Evolutionary conservation across 2,888 invertebrate genomes (phyloP), one percentile per base, ranked within the genome.

Genomic region (Xestobium rufovillosum): DNA sequence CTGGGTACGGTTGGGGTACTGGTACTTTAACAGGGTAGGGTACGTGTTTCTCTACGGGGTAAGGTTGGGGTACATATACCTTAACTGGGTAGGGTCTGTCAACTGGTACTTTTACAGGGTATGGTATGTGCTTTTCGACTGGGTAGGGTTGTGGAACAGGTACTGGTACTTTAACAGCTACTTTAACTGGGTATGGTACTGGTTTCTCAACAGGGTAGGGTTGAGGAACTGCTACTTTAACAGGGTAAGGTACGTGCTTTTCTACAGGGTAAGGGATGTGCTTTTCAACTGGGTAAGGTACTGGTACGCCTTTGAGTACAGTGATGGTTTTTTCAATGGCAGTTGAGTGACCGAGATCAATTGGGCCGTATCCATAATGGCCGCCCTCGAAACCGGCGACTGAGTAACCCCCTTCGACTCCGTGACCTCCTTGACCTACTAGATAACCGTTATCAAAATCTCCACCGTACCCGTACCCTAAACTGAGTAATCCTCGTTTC

Each of bases 381-480:
- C 53, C 54, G 31, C 55, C 43, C 26, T 41, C 29, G 31, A 51
- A 50, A n/a, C 50, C 52, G n/a, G n/a, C n/a, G 30, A 48, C 52
- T 14, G 53, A 45, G 15, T 52, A 68, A 13, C 75, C 75, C 28
- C 73, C 73, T 31, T 73, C 72, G 35, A 66, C 36, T 4, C 73
- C 75, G 33, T 63, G 53, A 43, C 76, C 73, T 17, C 76, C 76
- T 55, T 61, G 65, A 35, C 81, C 82, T 51, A 82, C 69, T 8
- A 56, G 50, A 60, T 80, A 79, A 32, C 85, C 85, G 45, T 83
- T 65, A 58, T 83, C 83, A 46, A 82, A 75, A 48, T 83, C 84
- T 54, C 78, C 76, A 41, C 83, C 83, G 63, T 86, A 85, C 36
- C 86, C 86, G 54, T 85, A 84, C 51, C 85, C 86, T 59, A 85